Base-by-base conservation (phyloP, 2,797 vertebrate species). In the Etheostoma nigrum region DNA sequence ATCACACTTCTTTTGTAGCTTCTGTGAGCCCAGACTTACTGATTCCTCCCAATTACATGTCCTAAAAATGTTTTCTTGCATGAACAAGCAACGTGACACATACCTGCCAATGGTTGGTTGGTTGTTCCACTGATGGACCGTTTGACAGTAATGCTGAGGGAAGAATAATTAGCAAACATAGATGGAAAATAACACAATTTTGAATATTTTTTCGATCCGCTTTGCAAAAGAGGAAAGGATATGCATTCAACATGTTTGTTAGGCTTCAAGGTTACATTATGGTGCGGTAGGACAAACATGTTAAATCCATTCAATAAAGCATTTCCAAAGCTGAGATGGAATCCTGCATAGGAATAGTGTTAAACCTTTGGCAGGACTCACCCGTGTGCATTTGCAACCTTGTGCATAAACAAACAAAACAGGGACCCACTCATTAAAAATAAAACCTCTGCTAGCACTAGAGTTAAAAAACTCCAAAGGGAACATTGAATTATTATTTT, bases 171-270 rank as follows among this genome's bases (percentile, higher is more conserved):
- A 25, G 7, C n/a, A 60, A 40, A 15, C 9, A 60, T 73, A 4
- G n/a, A 66, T 55, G 42, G 30, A 30, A 30, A 67, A 72, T 8
- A 51, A 18, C 40, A 7, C 25, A 27, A 70, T 45, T 23, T 49
- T 19, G 18, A 23, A 27, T 15, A 4, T 2, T 36, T 53, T 19
- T 10, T 25, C 3, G 59, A 59, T 53, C n/a, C 3, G 25, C 18
- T 42, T 25, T 54, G 21, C 27, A 5, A 67, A 51, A 19, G 36
- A 5, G 49, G 40, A 19, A 45, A 55, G 8, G 8, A 68, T 18
- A 60, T 30, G 3, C 14, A 55, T n/a, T 2, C 5, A 52, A 10
- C 27, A n/a, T 36, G 16, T n/a, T 58, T 58, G 48, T 40, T 4
- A 40, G 36, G 10, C 3, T 0, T 11, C 36, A 40, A 40, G 10